Evolutionary conservation across 2,888 invertebrate species (phyloP).

Genomic region (Priocnemis perturbator): DNA sequence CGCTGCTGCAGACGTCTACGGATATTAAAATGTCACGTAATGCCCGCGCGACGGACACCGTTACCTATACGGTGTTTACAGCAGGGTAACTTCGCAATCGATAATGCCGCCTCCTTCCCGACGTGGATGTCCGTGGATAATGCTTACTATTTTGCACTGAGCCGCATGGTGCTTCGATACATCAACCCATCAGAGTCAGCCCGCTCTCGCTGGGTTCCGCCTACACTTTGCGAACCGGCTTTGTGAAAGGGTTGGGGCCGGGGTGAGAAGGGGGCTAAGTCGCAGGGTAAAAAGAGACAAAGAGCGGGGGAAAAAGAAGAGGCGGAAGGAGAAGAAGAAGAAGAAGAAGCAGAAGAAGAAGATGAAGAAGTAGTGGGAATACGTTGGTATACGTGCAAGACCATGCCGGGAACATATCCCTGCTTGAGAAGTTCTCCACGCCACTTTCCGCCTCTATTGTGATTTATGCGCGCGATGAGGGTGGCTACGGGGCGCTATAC

Average conservation of each 20-base stretch:
- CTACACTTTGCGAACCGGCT: conserved; percentile 45
- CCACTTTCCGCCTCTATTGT: conserved; percentile 74
- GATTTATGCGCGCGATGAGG: conserved; percentile 74
- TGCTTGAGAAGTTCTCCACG: conserved; percentile 71
- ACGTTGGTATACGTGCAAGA: conserved; percentile 30
- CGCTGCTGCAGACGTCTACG: too few relatives aligned
- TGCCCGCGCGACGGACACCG: too few relatives aligned
- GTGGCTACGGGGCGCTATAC: conserved; percentile 63
- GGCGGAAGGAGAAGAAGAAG: conserved; percentile 18
- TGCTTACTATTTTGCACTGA: neutral
- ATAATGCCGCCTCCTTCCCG: conserved; percentile 33
- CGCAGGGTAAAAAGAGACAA: conserved; percentile 22
- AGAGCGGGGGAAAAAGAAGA: conserved; percentile 25
- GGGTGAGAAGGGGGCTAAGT: conserved; percentile 31
- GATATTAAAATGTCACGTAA: too few relatives aligned
- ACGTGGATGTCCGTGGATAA: conserved; percentile 11
- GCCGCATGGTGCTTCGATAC: conserved; percentile 32
- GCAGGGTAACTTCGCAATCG: conserved; percentile 5
- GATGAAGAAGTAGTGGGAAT: conserved; percentile 9
- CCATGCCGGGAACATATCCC: conserved; percentile 65
- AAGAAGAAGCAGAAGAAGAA: conserved; percentile 25
- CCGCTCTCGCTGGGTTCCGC: conserved; percentile 50
- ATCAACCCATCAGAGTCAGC: conserved; percentile 46
- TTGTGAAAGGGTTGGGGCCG: conserved; percentile 9
- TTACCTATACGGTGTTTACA: too few relatives aligned